These are phyloP conservation scores for Procambarus virginalis DNA, from an alignment of 1,140 invertebrate species.

Conservation along the genomic window DNA sequence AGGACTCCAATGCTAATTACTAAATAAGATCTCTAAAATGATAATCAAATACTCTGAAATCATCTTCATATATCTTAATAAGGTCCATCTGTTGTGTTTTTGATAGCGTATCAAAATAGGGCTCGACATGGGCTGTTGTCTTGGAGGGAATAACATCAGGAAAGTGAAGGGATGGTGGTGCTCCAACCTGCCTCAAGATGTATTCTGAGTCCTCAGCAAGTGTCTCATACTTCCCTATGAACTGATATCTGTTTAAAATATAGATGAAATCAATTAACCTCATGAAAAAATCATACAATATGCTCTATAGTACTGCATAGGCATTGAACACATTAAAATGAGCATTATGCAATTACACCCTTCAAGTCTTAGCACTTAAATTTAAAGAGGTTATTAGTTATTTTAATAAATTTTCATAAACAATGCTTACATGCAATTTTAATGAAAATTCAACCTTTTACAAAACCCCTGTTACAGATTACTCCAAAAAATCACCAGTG, in stretches of 20 bases:
- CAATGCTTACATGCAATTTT: too few species aligned
- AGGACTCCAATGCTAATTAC: too few species aligned
- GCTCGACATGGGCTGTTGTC: constrained; percentile 46
- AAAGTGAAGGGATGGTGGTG: constrained; percentile 49
- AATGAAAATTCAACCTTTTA: too few species aligned
- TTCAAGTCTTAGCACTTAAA: too few species aligned
- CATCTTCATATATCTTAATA: constrained; percentile 63
- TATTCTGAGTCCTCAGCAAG: constrained; percentile 82
- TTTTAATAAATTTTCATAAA: too few species aligned
- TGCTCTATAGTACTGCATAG: too few species aligned
- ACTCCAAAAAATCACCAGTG: too few species aligned
- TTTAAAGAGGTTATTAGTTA: too few species aligned
- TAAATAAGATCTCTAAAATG: constrained; percentile 50
- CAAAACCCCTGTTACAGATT: too few species aligned
- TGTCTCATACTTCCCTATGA: constrained; percentile 86
- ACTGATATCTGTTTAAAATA: constrained; percentile 90
- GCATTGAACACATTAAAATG: too few species aligned
- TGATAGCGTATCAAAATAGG: constrained; percentile 57
- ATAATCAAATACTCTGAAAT: constrained; percentile 71
- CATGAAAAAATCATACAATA: background rate
- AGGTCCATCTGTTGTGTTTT: constrained; percentile 41
- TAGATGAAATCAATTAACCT: constrained; percentile 82
- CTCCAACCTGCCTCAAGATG: constrained; percentile 80
- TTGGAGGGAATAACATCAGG: constrained; percentile 58
- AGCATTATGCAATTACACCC: too few species aligned